Percentiles rank a stretch among this genome's conserved stretches.
phyloP scores from a whole-genome alignment of 2,888 invertebrate species.

The Caenorhabditis wallacei region DNA sequence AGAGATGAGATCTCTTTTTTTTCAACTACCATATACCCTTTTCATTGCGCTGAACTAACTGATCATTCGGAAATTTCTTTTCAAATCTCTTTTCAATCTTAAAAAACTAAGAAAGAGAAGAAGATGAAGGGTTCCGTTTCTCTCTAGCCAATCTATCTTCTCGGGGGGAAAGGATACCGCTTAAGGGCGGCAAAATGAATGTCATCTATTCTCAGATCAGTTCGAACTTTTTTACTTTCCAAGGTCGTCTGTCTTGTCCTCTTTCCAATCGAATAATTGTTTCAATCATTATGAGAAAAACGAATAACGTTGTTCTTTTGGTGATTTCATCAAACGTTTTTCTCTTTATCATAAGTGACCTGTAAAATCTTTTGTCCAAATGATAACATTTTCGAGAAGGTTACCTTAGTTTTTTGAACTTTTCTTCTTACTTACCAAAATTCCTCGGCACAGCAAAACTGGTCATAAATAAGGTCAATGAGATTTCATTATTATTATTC shows the following conservation, averaged over 20 bases:
- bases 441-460: not conserved
- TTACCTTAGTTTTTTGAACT: not conserved
- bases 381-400: not conserved
- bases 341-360: not conserved
- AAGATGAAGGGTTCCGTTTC: slow-evolving; percentile 21
- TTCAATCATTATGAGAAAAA: slow-evolving; percentile 1
- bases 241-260: slow-evolving; percentile 11
- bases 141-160: not conserved
- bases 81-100: not conserved
- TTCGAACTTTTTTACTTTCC: slow-evolving; percentile 30
- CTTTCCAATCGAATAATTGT: slow-evolving; percentile 1
- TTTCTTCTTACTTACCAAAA: too few species aligned
- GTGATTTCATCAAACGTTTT: slow-evolving; percentile 32
- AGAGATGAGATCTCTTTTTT: slow-evolving; percentile 16
- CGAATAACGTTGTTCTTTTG: slow-evolving; percentile 4
- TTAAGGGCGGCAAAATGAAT: not conserved
- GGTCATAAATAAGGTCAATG: slow-evolving; percentile 1
- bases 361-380: not conserved
- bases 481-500: slow-evolving; percentile 14
- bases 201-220: slow-evolving; percentile 40
- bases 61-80: slow-evolving; percentile 1
- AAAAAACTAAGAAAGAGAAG: slow-evolving; percentile 4
- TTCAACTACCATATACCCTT: not conserved
- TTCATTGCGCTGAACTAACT: not conserved
- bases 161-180: not conserved